Evolutionary conservation across 2,113 vertebrate genomes (phyloP).

Genomic region (Xenopus borealis): DNA sequence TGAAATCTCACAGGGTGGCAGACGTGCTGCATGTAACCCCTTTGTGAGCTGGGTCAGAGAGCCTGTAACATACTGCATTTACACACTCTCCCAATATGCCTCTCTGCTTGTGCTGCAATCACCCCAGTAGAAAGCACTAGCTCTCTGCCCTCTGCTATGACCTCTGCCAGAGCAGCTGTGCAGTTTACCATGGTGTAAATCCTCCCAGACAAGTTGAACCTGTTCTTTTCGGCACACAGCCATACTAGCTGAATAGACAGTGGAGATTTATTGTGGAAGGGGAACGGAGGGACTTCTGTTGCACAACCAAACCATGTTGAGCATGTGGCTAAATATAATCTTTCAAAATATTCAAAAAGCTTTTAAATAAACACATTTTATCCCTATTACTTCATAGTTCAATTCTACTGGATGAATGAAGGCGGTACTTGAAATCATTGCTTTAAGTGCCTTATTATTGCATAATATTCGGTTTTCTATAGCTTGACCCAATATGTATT

Average conservation of each 20-base stretch:
- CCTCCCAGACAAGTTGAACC: slow-evolving; percentile 80
- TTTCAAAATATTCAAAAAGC: slow-evolving; percentile 59
- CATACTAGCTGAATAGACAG: slow-evolving; percentile 69
- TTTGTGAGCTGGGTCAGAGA: not conserved
- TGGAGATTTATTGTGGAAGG: slow-evolving; percentile 75
- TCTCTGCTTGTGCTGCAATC: slow-evolving; percentile 51
- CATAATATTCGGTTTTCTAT: slow-evolving; percentile 30
- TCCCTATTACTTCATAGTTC: slow-evolving; percentile 54
- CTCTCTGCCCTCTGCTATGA: slow-evolving; percentile 70
- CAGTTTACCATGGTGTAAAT: slow-evolving; percentile 74
- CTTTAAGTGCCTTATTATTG: slow-evolving; percentile 3
- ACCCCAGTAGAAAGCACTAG: slow-evolving; percentile 48
- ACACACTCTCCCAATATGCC: slow-evolving; percentile 47
- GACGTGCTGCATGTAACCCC: slow-evolving; percentile 26
- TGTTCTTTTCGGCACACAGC: slow-evolving; percentile 78
- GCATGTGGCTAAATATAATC: slow-evolving; percentile 60
- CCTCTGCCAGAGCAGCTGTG: slow-evolving; percentile 76
- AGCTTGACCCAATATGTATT: not conserved
- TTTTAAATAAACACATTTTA: slow-evolving; percentile 62
- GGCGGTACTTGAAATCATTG: slow-evolving; percentile 6
- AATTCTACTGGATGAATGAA: slow-evolving; percentile 53
- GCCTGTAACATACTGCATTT: not conserved
- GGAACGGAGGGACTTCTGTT: slow-evolving; percentile 68
- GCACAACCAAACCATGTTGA: slow-evolving; percentile 64
- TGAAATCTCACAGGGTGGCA: not conserved